These are phyloP conservation scores for Neodiprion virginianus DNA, from an alignment of 1,140 invertebrate species.

Conservation along the genomic window DNA sequence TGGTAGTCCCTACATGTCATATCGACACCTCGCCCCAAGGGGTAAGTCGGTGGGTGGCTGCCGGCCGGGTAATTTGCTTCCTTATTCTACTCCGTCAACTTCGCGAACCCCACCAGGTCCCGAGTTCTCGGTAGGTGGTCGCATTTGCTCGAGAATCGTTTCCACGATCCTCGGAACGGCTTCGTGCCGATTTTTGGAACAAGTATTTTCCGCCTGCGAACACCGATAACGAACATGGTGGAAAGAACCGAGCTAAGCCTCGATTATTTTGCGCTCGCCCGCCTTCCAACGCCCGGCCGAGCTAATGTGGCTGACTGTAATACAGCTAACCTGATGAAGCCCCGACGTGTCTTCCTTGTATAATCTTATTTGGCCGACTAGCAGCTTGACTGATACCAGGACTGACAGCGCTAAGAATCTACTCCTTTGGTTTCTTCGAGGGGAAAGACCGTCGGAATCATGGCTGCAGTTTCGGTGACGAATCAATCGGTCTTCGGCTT, in stretches of 20 bases:
- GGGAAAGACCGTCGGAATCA: no score
- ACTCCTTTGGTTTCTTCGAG: conserved; percentile 56
- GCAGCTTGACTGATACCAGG: conserved; percentile 41
- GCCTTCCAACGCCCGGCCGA: background rate
- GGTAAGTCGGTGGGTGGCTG: conserved; percentile 41
- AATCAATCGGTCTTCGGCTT: no score
- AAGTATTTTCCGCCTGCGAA: no score
- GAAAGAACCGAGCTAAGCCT: no score
- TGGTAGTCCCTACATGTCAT: conserved; percentile 56
- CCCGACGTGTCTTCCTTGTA: conserved; percentile 42
- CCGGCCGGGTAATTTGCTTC: conserved; percentile 62
- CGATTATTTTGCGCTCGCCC: no score
- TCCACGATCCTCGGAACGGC: no score
- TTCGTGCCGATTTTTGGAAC: no score
- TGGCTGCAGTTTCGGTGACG: no score
- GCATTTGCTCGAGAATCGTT: no score
- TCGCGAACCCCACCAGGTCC: background rate
- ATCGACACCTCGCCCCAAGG: conserved; percentile 58
- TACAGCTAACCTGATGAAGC: conserved; percentile 38
- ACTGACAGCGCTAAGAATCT: conserved; percentile 45
- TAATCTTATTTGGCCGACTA: conserved; percentile 55
- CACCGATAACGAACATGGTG: no score
- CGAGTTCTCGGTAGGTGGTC: no score
- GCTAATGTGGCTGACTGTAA: background rate
- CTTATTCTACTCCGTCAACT: conserved; percentile 52